Evolutionary conservation across 2,797 vertebrate genomes (phyloP).

Genomic region (Ataeniobius toweri): DNA sequence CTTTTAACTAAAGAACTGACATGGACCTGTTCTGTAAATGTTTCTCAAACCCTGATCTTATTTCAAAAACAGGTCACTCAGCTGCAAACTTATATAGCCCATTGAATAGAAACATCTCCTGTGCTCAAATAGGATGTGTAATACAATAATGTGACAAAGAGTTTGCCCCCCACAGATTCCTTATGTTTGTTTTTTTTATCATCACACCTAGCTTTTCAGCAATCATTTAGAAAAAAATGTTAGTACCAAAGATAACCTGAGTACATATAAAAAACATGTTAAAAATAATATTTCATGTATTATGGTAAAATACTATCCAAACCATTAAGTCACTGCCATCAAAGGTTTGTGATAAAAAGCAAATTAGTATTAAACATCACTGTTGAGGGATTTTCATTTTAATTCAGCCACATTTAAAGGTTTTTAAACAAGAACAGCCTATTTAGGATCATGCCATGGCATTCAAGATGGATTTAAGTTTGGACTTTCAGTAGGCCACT

Average conservation of each 20-base stretch:
- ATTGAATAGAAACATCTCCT: constrained; percentile 2
- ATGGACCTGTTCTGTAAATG: constrained; percentile 51
- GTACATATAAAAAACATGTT: not conserved
- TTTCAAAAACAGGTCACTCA: constrained; percentile 54
- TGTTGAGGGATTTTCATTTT: not conserved
- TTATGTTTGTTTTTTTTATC: not conserved
- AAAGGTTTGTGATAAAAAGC: not conserved
- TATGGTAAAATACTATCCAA: not conserved
- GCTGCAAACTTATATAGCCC: constrained; percentile 33
- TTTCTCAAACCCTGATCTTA: constrained; percentile 46
- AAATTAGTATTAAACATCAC: not conserved
- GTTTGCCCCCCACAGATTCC: not conserved
- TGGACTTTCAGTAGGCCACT: not conserved
- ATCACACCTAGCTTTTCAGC: not conserved
- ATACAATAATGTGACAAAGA: not conserved
- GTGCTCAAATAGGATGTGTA: constrained; percentile 11
- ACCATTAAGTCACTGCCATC: not conserved
- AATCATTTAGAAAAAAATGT: not conserved
- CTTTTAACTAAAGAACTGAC: constrained; percentile 53
- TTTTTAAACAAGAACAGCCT: not conserved
- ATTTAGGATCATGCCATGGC: not conserved
- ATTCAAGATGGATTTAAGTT: not conserved
- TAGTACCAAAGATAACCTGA: not conserved
- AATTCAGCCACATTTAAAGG: not conserved
- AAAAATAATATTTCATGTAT: not conserved